These are phyloP conservation scores for Cladorhizidae sp. DNA, from an alignment of 37 sponge, comb jelly and placozoan species.

Conservation along the genomic window DNA sequence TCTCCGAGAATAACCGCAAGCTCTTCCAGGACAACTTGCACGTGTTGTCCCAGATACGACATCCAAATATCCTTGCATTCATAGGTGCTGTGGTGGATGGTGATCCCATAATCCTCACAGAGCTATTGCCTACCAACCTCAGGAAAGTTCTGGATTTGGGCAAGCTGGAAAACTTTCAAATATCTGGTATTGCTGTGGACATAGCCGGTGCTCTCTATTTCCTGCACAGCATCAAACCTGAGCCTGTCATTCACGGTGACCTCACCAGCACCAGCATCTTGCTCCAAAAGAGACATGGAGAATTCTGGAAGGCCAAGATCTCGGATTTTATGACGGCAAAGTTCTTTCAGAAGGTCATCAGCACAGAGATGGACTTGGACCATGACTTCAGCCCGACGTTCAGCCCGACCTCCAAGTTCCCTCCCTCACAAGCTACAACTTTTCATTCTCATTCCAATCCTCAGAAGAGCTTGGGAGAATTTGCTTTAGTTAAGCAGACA, in stretches of 20 bases:
- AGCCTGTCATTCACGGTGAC: constrained; percentile 80
- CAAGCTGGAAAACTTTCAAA: constrained; percentile 34
- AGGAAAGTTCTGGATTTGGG: constrained; percentile 46
- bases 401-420: background rate
- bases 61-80: constrained; percentile 76
- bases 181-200: constrained; percentile 34
- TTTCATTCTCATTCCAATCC: background rate
- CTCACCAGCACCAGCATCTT: constrained; percentile 78
- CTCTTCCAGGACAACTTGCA: constrained; percentile 65
- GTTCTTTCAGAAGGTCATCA: constrained; percentile 29
- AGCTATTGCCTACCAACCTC: constrained; percentile 72
- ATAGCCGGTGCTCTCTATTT: constrained; percentile 69
- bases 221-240: constrained; percentile 68
- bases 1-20: constrained; percentile 54
- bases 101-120: constrained; percentile 63
- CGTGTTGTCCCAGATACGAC: constrained; percentile 53
- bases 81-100: constrained; percentile 62
- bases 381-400: background rate
- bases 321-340: constrained; percentile 76
- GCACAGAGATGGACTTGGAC: background rate
- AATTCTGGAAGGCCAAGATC: constrained; percentile 69
- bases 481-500: background rate
- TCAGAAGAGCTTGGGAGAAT: background rate
- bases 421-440: background rate
- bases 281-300: constrained; percentile 26